Evolutionary conservation across 2,888 invertebrate genomes (phyloP), one percentile per base, ranked within the genome.

Genomic region (Drosophila birchii): DNA sequence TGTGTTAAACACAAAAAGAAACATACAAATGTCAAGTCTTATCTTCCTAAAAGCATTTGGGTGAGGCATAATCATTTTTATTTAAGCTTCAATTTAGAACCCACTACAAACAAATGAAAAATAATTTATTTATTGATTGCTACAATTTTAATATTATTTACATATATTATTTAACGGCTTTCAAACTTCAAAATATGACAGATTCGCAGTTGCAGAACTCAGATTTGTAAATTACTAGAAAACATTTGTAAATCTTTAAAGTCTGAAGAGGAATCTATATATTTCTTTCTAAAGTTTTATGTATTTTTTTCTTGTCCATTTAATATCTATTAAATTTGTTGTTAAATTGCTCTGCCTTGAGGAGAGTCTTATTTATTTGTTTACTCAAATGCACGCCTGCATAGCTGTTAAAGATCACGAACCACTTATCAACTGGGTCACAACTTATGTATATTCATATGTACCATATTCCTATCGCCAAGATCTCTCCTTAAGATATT

Each of bases 381-480:
- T 36, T n/a, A 20, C n/a, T 16, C 5, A 51, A 51, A 51, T 34
- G 20, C 8, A 8, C 14, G 49, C 20, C 34, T 20, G 5, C 49
- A 34, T n/a, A 23, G 38, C 38, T 47, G 60, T 23, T 47, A 63
- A 47, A 11, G 7, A 29, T 12, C 5, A n/a, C 34, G 11, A 41
- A n/a, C 45, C 44, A 38, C 66, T 67, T 67, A 67, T 66, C 67
- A 66, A 66, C 34, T 66, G 26, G 67, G 67, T 68, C 71, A 55
- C 55, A 61, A 43, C 41, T 23, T 38, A 16, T 45, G 43, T 4
- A 5, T 26, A 26, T 29, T 29, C 29, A 29, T 12, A 11, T 36
- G 29, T 14, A n/a, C n/a, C n/a, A n/a, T n/a, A 9, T 9, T 20
- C 23, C 32, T 38, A 66, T 66, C 66, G 43, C 32, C 39, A 18